phyloP scores from a whole-genome alignment of 2,113 vertebrate genomes.

The Propithecus coquereli region DNA sequence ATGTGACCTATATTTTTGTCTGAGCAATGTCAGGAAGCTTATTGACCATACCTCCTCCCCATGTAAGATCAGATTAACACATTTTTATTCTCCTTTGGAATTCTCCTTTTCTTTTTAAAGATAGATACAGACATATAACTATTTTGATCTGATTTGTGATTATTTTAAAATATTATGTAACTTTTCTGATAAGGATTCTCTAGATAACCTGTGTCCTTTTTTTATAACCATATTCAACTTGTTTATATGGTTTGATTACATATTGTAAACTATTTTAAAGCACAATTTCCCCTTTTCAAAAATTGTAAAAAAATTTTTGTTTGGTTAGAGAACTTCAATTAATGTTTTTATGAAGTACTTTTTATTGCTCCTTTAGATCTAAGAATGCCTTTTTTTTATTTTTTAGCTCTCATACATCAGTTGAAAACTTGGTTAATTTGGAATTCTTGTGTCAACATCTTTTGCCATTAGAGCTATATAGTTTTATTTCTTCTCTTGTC shows the following conservation, averaged over 20 bases:
- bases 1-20: neutral
- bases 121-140: neutral
- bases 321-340: neutral
- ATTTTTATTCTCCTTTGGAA: neutral
- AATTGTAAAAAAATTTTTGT: neutral
- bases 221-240: neutral
- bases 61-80: neutral
- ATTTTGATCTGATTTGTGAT: neutral
- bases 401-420: neutral
- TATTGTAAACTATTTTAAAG: neutral
- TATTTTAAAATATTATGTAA: neutral
- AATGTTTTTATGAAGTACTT: neutral
- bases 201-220: neutral
- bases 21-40: neutral
- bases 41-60: neutral
- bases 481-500: neutral
- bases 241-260: neutral
- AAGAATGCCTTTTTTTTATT: neutral
- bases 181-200: slow-evolving; percentile 9
- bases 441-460: neutral
- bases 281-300: neutral
- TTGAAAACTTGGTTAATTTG: neutral
- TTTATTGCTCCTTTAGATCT: neutral
- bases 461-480: neutral
- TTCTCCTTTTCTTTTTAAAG: neutral